These are phyloP conservation scores for Riptortus pedestris DNA, from an alignment of 1,140 invertebrate genomes.

Conservation along the genomic window DNA sequence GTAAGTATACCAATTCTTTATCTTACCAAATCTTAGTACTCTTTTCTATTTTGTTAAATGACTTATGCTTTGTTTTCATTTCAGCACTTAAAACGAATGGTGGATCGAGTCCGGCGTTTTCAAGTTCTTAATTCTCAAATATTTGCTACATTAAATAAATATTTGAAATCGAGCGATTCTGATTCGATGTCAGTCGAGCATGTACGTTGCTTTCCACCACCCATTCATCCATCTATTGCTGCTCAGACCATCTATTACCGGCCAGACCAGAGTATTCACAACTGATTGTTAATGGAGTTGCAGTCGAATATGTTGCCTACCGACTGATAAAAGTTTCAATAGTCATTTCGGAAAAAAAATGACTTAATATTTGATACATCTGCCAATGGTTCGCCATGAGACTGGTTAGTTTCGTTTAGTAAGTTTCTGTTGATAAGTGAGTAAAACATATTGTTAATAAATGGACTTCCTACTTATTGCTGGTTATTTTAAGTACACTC, in stretches of 20 bases:
- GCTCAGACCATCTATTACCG: constrained; percentile 38
- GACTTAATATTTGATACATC: too few species aligned
- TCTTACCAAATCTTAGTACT: neutral
- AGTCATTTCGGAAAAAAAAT: too few species aligned
- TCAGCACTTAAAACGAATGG: constrained; percentile 90
- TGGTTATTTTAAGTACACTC: too few species aligned
- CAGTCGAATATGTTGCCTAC: too few species aligned
- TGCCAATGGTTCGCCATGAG: too few species aligned
- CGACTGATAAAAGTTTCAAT: too few species aligned
- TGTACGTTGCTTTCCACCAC: constrained; percentile 92
- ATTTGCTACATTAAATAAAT: constrained; percentile 93
- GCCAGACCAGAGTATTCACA: constrained; percentile 27
- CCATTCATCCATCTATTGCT: constrained; percentile 64
- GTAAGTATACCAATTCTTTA: constrained; percentile 69
- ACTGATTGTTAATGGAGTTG: too few species aligned
- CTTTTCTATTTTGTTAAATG: too few species aligned
- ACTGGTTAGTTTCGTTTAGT: too few species aligned
- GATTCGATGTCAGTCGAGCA: constrained; percentile 87
- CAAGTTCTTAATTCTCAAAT: constrained; percentile 98
- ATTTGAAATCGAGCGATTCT: constrained; percentile 69
- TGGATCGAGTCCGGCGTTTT: constrained; percentile 92
- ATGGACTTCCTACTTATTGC: too few species aligned
- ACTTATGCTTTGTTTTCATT: constrained; percentile 35
- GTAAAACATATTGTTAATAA: too few species aligned
- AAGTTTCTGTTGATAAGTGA: too few species aligned